A percentile compares a stretch with the other conserved stretches of the same genome.
Conservation (phyloP, 2,113 vertebrate species). For the Hoplias malabaricus region DNA sequence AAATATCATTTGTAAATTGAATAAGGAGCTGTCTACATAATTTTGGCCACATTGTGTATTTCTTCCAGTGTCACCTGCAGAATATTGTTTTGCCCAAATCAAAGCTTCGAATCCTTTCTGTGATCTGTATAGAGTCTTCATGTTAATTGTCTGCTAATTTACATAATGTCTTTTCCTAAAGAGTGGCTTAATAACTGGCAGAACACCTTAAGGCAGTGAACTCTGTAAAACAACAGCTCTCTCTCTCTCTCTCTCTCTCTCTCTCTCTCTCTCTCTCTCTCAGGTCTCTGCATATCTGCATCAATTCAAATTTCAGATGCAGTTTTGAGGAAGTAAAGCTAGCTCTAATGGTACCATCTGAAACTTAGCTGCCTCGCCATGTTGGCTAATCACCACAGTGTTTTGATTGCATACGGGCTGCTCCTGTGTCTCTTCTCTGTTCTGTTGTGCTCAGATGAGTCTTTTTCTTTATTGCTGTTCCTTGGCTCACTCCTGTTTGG, state of each 20-base stretch:
- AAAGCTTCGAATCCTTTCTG: neutral
- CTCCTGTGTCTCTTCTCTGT: conserved; percentile 13
- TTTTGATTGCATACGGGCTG: conserved; percentile 13
- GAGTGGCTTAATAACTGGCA: neutral
- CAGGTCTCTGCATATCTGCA: conserved; percentile 9
- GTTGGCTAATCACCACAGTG: conserved; percentile 12
- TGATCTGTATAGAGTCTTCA: conserved; percentile 1
- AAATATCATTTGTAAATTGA: too few relatives aligned
- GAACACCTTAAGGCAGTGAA: neutral
- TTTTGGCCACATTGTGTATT: neutral
- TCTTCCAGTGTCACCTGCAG: neutral
- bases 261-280: neutral
- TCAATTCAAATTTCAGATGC: conserved; percentile 21
- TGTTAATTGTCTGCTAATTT: neutral
- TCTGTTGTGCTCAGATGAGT: neutral
- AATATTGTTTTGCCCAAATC: neutral
- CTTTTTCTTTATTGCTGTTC: conserved; percentile 1
- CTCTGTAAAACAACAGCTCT: neutral
- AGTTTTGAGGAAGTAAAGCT: conserved; percentile 13
- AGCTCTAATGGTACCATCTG: conserved; percentile 20
- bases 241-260: neutral
- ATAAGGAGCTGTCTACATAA: too few relatives aligned
- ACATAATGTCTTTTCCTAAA: conserved; percentile 1
- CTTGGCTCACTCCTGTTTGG: conserved; percentile 14
- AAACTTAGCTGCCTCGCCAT: neutral